These are phyloP conservation scores for Rhamnusium bicolor DNA, from an alignment of 2,888 invertebrate species.

Conservation along the genomic window DNA sequence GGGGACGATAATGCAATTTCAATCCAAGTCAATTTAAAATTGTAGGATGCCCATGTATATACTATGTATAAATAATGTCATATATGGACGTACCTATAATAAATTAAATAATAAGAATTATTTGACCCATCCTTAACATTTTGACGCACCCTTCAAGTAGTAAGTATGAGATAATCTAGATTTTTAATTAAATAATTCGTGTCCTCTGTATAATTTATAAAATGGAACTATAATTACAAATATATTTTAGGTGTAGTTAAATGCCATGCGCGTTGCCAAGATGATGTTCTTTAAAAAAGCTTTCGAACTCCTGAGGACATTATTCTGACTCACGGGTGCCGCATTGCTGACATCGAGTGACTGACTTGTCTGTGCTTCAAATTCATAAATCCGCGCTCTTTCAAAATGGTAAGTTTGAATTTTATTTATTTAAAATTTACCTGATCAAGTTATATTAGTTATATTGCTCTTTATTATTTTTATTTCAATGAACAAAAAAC, in stretches of 20 bases:
- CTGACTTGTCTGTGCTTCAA: constrained; percentile 41
- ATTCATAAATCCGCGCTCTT: background rate
- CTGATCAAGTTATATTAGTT: too few relatives aligned
- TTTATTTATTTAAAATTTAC: background rate
- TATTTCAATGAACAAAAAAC: too few relatives aligned
- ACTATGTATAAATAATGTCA: too few relatives aligned
- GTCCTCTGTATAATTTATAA: background rate
- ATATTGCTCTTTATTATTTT: too few relatives aligned
- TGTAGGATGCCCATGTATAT: too few relatives aligned
- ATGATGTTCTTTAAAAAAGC: constrained; percentile 29
- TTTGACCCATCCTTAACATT: constrained; percentile 19
- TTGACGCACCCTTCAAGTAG: background rate
- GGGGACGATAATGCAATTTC: too few relatives aligned
- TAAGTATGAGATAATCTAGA: constrained; percentile 19
- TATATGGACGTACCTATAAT: background rate
- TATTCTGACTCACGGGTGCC: constrained; percentile 63
- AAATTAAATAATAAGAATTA: constrained; percentile 2
- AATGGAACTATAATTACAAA: background rate
- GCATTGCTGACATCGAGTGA: constrained; percentile 65
- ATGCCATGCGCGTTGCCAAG: constrained; percentile 35
- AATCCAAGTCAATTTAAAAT: too few relatives aligned
- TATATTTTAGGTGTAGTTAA: background rate
- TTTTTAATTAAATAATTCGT: constrained; percentile 17
- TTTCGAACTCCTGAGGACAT: background rate
- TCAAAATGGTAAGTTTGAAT: constrained; percentile 49